Percentiles rank a stretch among this genome's conserved stretches.
Conservation (phyloP, 1,140 invertebrate genomes). For the Frieseomelitta varia region DNA sequence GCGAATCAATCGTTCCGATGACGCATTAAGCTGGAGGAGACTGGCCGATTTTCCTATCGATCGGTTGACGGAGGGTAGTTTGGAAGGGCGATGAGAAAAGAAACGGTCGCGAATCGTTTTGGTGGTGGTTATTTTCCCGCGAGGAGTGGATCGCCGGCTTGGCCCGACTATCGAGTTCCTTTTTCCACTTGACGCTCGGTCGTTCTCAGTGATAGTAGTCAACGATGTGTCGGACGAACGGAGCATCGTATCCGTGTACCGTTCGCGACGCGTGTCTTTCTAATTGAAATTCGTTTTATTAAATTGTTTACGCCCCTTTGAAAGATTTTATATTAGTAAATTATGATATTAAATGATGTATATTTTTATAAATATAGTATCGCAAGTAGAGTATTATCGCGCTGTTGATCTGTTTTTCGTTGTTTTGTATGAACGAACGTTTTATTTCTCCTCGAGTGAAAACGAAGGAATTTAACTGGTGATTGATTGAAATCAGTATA, state of each 20-base stretch:
- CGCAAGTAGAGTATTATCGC: slow-evolving; percentile 27
- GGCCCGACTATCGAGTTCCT: slow-evolving; percentile 8
- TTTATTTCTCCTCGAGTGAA: slow-evolving; percentile 31
- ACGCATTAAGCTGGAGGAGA: neutral
- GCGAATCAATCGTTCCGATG: neutral
- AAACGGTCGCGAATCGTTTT: neutral
- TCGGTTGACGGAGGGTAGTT: neutral
- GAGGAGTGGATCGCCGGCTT: slow-evolving; percentile 7
- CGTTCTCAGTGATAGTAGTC: slow-evolving; percentile 32
- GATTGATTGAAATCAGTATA: slow-evolving; percentile 1
- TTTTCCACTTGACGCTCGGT: slow-evolving; percentile 1
- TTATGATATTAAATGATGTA: slow-evolving; percentile 32
- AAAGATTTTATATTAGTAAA: slow-evolving; percentile 45
- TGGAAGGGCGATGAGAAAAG: too few relatives aligned
- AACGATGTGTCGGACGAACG: slow-evolving; percentile 31
- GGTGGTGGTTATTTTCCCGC: neutral
- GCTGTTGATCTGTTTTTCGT: slow-evolving; percentile 41
- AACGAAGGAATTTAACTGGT: neutral
- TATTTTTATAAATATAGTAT: slow-evolving; percentile 44
- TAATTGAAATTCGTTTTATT: slow-evolving; percentile 19
- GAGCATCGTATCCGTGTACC: too few relatives aligned
- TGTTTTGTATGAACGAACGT: slow-evolving; percentile 24
- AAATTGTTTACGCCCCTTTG: slow-evolving; percentile 33
- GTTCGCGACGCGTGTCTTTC: slow-evolving; percentile 2
- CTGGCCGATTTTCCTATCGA: neutral